phyloP scores from a whole-genome alignment of 1,140 invertebrate species.

The Polypedilum vanderplanki region DNA sequence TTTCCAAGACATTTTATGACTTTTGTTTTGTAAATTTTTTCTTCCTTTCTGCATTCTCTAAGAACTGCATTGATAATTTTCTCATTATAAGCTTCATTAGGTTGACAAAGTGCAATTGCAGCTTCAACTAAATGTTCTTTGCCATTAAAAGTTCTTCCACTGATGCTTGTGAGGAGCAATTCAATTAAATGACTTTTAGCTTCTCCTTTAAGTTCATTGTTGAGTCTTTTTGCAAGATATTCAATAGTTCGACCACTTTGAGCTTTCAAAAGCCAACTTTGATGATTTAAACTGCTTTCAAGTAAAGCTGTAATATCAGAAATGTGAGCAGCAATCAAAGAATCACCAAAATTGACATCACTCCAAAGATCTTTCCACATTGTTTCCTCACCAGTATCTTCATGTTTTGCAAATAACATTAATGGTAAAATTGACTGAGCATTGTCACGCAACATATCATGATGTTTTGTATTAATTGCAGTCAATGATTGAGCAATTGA shows the following conservation, averaged over 20 bases:
- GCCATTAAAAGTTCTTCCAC: slow-evolving; percentile 80
- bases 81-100: slow-evolving; percentile 43
- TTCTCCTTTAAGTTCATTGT: slow-evolving; percentile 55
- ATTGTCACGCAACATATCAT: slow-evolving; percentile 74
- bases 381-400: slow-evolving; percentile 57
- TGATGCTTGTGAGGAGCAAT: slow-evolving; percentile 62
- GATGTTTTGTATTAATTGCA: slow-evolving; percentile 73
- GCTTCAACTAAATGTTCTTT: slow-evolving; percentile 76
- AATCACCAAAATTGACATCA: slow-evolving; percentile 79
- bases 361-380: slow-evolving; percentile 85
- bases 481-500: slow-evolving; percentile 73
- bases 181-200: slow-evolving; percentile 60
- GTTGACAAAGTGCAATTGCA: slow-evolving; percentile 62
- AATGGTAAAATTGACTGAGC: slow-evolving; percentile 71
- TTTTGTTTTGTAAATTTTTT: slow-evolving; percentile 64
- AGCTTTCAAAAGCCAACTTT: slow-evolving; percentile 79
- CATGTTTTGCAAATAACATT: slow-evolving; percentile 84
- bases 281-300: slow-evolving; percentile 62
- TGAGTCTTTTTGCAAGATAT: slow-evolving; percentile 69
- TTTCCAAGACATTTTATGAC: slow-evolving; percentile 65
- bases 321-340: slow-evolving; percentile 69
- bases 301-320: slow-evolving; percentile 64
- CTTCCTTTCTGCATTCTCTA: slow-evolving; percentile 73
- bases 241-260: slow-evolving; percentile 75
- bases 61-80: slow-evolving; percentile 60